A percentile compares a stretch with the other conserved stretches of the same genome.
Conservation (phyloP, 2,113 vertebrate genomes). For the Hippocampus guttulatus region DNA sequence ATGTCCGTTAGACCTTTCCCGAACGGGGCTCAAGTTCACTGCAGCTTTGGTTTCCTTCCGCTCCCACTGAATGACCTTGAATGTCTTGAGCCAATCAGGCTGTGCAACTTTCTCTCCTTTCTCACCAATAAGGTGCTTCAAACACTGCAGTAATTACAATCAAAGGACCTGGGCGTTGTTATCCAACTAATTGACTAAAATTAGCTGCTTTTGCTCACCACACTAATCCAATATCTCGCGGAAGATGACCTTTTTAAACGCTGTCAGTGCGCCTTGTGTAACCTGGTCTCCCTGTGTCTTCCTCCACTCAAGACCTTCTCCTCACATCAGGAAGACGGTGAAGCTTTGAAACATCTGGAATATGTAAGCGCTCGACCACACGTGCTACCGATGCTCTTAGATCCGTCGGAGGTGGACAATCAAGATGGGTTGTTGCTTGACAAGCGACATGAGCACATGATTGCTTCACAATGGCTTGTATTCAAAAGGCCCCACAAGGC, state of each 20-base stretch:
- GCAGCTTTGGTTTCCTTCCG: constrained; percentile 15
- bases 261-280: constrained; percentile 36
- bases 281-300: constrained; percentile 61
- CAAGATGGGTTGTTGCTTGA: neutral
- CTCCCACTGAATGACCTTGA: constrained; percentile 22
- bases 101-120: constrained; percentile 10
- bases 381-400: neutral
- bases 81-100: constrained; percentile 34
- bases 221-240: neutral
- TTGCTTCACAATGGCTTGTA: neutral
- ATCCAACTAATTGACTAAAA: neutral
- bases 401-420: neutral
- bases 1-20: neutral
- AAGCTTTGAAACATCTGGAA: constrained; percentile 72
- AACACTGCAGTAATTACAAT: constrained; percentile 25
- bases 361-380: constrained; percentile 66
- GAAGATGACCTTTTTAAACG: neutral
- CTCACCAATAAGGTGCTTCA: constrained; percentile 3
- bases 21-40: neutral
- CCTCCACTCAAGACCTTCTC: constrained; percentile 60
- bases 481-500: neutral
- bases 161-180: neutral
- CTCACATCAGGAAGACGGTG: constrained; percentile 56
- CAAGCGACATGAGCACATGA: neutral
- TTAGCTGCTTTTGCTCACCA: neutral